A percentile compares a stretch with the other conserved stretches of the same genome.
Evolutionary conservation across 1,140 invertebrate genomes (phyloP).

Genomic region (Drosophila murphyi): DNA sequence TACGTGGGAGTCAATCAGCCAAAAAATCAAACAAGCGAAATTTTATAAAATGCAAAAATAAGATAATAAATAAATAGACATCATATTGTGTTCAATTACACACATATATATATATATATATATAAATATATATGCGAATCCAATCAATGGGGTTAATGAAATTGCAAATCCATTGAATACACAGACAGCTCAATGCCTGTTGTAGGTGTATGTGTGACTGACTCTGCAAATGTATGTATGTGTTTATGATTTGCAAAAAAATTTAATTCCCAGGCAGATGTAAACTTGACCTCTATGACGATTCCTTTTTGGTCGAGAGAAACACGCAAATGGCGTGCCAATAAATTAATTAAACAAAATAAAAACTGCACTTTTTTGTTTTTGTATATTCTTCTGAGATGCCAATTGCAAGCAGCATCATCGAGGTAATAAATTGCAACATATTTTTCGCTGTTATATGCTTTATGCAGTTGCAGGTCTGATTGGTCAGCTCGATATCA

Average conservation of each 20-base stretch:
- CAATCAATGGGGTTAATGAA: slow-evolving; percentile 72
- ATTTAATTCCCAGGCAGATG: slow-evolving; percentile 43
- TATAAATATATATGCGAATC: slow-evolving; percentile 28
- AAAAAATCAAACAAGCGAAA: slow-evolving; percentile 47
- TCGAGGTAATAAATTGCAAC: slow-evolving; percentile 31
- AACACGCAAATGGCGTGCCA: slow-evolving; percentile 39
- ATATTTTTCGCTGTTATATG: slow-evolving; percentile 11
- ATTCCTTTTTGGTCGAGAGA: slow-evolving; percentile 19
- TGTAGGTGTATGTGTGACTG: slow-evolving; percentile 42
- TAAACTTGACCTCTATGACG: slow-evolving; percentile 69
- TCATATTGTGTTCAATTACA: slow-evolving; percentile 81
- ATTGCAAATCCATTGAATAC: slow-evolving; percentile 49
- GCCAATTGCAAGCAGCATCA: slow-evolving; percentile 10
- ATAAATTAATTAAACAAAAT: slow-evolving; percentile 38
- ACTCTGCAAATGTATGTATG: slow-evolving; percentile 37
- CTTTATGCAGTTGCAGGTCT: slow-evolving; percentile 40
- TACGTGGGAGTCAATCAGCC: slow-evolving; percentile 75
- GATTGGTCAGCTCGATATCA: slow-evolving; percentile 67
- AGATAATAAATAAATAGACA: slow-evolving; percentile 70
- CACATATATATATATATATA: slow-evolving; percentile 43
- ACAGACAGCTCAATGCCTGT: slow-evolving; percentile 46
- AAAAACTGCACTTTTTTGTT: slow-evolving; percentile 3
- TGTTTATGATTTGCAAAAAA: slow-evolving; percentile 10
- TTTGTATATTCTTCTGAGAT: neutral
- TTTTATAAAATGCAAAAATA: slow-evolving; percentile 37